A percentile compares a stretch with the other conserved stretches of the same genome.
Evolutionary conservation across 2,888 invertebrate genomes (phyloP).

Genomic region (Coleophora deauratella): DNA sequence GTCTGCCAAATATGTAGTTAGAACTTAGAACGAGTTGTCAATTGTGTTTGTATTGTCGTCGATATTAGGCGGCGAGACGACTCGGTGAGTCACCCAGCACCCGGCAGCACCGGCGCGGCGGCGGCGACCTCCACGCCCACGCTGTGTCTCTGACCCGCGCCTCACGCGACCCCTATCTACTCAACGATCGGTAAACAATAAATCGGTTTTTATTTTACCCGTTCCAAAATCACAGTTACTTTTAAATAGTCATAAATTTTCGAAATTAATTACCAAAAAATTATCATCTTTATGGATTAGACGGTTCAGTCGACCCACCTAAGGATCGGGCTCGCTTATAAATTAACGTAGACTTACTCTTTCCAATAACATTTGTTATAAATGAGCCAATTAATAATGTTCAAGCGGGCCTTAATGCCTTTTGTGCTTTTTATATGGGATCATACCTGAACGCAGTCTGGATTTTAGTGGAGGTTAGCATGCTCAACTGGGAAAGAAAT

Average conservation of each 20-base stretch:
- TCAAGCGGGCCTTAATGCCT: constrained; percentile 1
- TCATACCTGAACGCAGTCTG: background rate
- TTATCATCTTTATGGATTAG: no score
- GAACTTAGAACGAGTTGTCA: constrained; percentile 27
- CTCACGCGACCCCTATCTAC: constrained; percentile 36
- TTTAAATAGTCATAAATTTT: constrained; percentile 5
- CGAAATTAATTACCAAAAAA: constrained; percentile 11
- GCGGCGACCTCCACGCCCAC: constrained; percentile 12
- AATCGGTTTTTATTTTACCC: constrained; percentile 33
- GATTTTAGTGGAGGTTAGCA: background rate
- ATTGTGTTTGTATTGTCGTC: constrained; percentile 27
- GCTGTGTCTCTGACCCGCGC: constrained; percentile 36
- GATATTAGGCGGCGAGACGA: constrained; percentile 38
- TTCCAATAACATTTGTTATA: constrained; percentile 10
- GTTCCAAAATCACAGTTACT: constrained; percentile 22
- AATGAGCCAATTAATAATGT: constrained; percentile 11
- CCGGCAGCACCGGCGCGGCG: no score
- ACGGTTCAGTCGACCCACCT: constrained; percentile 1
- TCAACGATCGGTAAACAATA: constrained; percentile 21
- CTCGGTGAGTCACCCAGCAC: no score
- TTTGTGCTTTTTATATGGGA: background rate
- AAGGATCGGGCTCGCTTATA: constrained; percentile 4
- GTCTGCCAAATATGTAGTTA: no score
- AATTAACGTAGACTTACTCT: constrained; percentile 8
- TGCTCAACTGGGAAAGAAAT: no score